Base-by-base conservation (phyloP, 2,888 invertebrate species). In the Xanthia togata region DNA sequence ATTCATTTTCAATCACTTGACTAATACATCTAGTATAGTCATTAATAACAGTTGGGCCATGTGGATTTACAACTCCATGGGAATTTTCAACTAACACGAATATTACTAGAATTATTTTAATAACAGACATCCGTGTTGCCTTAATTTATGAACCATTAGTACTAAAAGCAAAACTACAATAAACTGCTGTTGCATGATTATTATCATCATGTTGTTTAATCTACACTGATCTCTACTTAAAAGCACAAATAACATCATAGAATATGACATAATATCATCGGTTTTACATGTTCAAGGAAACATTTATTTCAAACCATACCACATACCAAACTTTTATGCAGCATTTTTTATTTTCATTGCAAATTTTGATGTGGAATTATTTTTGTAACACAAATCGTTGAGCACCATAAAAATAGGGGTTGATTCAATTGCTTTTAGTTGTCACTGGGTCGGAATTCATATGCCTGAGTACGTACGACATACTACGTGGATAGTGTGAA, bases 21-120 rank as follows among this genome's bases (percentile, higher is more conserved):
- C 70, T 88, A 5, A 95, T 79, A 76, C 95, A 96, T 50, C 87
- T 92, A 0, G 90, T 88, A 35, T 91, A 93, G 70, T 95, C 94
- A 44, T 76, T 89, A 0, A 92, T 87, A 5, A 95, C 90, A 9
- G 93, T 94, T 17, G 94, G 93, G 1, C 93, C 94, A 35, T 87
- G 72, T 0, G 93, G 93, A 84, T 94, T 94, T 0, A 93, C 85
- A 53, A 79, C 75, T 4, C 90, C 90, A 77, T 88, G 47, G 17
- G 73, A 70, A 62, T 69, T 73, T 62, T 78, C 59, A 50, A 87
- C 67, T 11, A 82, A 23, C 6, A 88, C 53, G 6, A 89, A 76
- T 73, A 90, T 53, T 31, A 87, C 14, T 23, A 89, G 26, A 59
- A 87, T 67, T 73, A 82, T 86, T 79, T 72, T 72, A 70, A 62